A percentile compares a stretch with the other conserved stretches of the same genome.
These are phyloP conservation scores for Orthosia gothica DNA, from an alignment of 2,888 invertebrate genomes.

Conservation along the genomic window DNA sequence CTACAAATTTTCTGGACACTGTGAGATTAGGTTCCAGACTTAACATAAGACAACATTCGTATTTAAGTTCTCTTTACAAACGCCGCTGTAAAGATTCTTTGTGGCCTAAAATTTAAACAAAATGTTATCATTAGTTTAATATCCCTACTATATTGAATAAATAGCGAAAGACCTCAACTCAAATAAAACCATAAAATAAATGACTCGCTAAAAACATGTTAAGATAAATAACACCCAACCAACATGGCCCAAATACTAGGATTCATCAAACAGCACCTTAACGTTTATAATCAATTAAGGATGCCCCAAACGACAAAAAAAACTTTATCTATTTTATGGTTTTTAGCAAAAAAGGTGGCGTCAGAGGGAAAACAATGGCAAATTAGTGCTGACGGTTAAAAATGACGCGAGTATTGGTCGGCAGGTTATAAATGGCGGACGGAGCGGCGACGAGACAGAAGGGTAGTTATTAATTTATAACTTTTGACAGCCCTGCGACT, in stretches of 20 bases:
- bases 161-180: background rate
- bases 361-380: slow-evolving; percentile 90
- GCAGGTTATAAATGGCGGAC: slow-evolving; percentile 78
- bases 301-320: slow-evolving; percentile 81
- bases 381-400: slow-evolving; percentile 91
- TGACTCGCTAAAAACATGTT: slow-evolving; percentile 69
- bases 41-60: too few species aligned
- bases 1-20: too few species aligned
- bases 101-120: too few species aligned
- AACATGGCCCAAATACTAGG: slow-evolving; percentile 47
- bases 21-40: too few species aligned
- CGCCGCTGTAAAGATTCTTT: too few species aligned
- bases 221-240: slow-evolving; percentile 75
- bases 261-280: slow-evolving; percentile 74
- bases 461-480: slow-evolving; percentile 81
- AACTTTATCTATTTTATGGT: slow-evolving; percentile 90
- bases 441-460: slow-evolving; percentile 70
- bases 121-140: background rate
- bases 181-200: slow-evolving; percentile 60
- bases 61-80: too few species aligned
- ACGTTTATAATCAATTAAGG: slow-evolving; percentile 87
- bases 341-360: slow-evolving; percentile 89
- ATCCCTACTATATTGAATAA: slow-evolving; percentile 22
- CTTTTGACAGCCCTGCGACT: slow-evolving; percentile 64
- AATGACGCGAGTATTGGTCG: slow-evolving; percentile 85